A percentile compares a stretch with the other conserved stretches of the same genome.
These are phyloP conservation scores for Philotrypesis tridentata DNA, from an alignment of 1,140 invertebrate genomes.

Conservation along the genomic window DNA sequence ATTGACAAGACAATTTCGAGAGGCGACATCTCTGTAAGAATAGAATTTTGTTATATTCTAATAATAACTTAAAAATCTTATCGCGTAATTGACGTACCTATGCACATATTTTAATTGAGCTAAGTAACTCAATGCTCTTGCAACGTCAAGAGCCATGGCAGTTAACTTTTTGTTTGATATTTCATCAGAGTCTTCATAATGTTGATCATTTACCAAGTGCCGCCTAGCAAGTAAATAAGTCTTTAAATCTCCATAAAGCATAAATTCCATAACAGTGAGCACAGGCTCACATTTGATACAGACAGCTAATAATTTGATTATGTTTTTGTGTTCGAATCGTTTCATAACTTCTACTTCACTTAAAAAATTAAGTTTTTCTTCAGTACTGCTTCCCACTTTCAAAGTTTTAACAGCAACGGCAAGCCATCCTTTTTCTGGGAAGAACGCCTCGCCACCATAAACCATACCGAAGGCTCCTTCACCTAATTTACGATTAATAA, in stretches of 20 bases:
- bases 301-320: conserved; percentile 89
- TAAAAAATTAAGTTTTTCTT: conserved; percentile 94
- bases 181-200: conserved; percentile 81
- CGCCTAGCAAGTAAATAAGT: conserved; percentile 89
- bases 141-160: conserved; percentile 89
- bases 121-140: conserved; percentile 87
- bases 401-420: conserved; percentile 94
- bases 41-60: background rate
- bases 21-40: conserved; percentile 84
- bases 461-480: conserved; percentile 93
- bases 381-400: conserved; percentile 85
- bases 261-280: conserved; percentile 94
- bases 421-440: conserved; percentile 83
- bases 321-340: conserved; percentile 91
- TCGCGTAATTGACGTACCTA: conserved; percentile 67
- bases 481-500: conserved; percentile 92
- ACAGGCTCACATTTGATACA: conserved; percentile 89
- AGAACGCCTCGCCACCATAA: conserved; percentile 87
- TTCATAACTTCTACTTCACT: conserved; percentile 95
- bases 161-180: conserved; percentile 87
- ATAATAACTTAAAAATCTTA: background rate
- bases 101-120: conserved; percentile 88
- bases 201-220: conserved; percentile 83
- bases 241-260: conserved; percentile 94
- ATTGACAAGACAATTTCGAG: conserved; percentile 91